These are phyloP conservation scores for Drosophila persimilis DNA, from an alignment of 1,140 invertebrate species.

Conservation along the genomic window DNA sequence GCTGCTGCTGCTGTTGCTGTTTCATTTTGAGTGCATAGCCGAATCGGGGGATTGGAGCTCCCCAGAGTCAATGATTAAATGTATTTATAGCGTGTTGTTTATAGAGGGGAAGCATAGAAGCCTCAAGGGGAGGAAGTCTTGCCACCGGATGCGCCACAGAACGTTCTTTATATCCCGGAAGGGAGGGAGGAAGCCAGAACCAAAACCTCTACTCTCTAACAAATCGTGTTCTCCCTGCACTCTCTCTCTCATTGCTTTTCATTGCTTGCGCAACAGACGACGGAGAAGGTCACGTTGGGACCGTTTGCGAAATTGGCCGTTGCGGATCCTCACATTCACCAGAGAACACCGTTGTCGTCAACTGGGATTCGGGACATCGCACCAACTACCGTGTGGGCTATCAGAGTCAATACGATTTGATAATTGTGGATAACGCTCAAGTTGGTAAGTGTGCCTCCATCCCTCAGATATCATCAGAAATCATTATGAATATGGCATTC, in stretches of 20 bases:
- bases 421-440: constrained; percentile 93
- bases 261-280: constrained; percentile 85
- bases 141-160: constrained; percentile 39
- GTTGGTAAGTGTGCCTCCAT: constrained; percentile 85
- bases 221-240: background rate
- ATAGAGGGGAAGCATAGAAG: constrained; percentile 7
- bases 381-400: constrained; percentile 96
- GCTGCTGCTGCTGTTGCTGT: constrained; percentile 20
- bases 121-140: constrained; percentile 22
- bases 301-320: constrained; percentile 93
- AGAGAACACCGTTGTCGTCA: constrained; percentile 94
- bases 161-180: background rate
- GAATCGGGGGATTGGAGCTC: constrained; percentile 37
- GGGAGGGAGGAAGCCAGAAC: background rate
- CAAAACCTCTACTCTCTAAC: background rate
- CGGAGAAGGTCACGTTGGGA: constrained; percentile 91
- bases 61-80: constrained; percentile 40
- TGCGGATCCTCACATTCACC: constrained; percentile 87
- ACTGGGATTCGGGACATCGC: constrained; percentile 94
- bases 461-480: constrained; percentile 16
- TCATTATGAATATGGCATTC: background rate
- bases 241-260: constrained; percentile 39
- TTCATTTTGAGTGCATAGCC: constrained; percentile 31
- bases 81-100: constrained; percentile 42
- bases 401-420: constrained; percentile 92